Evolutionary conservation across 2,888 invertebrate species (phyloP), one percentile per base, ranked within the genome.

Genomic region (Drosophila paramelanica): DNA sequence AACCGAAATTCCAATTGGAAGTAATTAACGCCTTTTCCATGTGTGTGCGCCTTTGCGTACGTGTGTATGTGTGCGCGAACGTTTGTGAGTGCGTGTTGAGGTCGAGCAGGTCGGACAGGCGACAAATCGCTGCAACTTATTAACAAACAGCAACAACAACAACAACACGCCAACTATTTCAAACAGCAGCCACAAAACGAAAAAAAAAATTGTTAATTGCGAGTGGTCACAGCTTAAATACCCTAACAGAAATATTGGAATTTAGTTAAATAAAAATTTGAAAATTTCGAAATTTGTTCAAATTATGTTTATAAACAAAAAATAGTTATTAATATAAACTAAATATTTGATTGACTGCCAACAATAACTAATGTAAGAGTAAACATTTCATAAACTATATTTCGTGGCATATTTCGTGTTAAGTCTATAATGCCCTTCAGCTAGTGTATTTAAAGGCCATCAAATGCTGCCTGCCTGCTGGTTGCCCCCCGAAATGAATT

Each of bases 81-180:
- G 61, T 5, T 46, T 46, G 53, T 53, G 10, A 20, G 23, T 50
- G 59, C 8, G 50, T 53, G 59, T 61, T 58, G 70, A 52, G 64
- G 51, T 50, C 61, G 57, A 49, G 43, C 49, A 39, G 61, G 62
- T 55, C 67, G 66, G 81, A 84, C 81, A 79, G 73, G 85, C 79
- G 77, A 85, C 82, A 82, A 82, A 82, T 82, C 79, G 82, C 75
- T 69, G 82, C 80, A 82, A 85, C 82, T 82, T 82, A 85, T 82
- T 82, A 85, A 82, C 85, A 76, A 78, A 53, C 60, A 59, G 47
- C 46, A 47, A 17, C 17, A 17, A 46, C 57, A 60, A 53, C 66
- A 66, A 31, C 42, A 42, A 41, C 55, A 55, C 46, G 1, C 4
- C 4, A 55, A 14, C 27, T 42, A 47, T 45, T 25, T 23, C 51